Base-by-base conservation (phyloP, 2,797 vertebrate species). In the Xyrichtys novacula region DNA sequence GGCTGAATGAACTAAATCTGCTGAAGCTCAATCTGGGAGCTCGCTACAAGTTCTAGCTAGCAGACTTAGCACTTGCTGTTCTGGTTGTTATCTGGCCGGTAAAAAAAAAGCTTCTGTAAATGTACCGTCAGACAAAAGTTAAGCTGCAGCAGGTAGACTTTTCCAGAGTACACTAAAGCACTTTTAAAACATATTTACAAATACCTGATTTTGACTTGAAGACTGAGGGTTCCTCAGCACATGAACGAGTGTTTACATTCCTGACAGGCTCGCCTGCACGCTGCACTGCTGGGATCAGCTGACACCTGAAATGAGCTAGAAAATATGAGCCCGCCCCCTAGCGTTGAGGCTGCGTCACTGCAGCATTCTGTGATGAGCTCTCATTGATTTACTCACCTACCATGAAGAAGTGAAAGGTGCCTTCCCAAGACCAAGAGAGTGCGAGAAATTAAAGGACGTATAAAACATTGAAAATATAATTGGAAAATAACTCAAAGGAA, bases 221-320 rank as follows among this genome's bases (percentile, higher is more conserved):
- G 9, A 20, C 36, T 19, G 49, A 20, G 1, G 19, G 29, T 39
- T 57, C 26, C 56, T 15, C 22, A 6, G 23, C 9, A 43, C 39
- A 48, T 44, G 44, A 31, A 64, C 25, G 32, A 64, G 0, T 88
- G 86, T 91, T 92, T 88, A 88, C 83, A 80, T 80, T 40, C 16
- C 40, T 59, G 50, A 6, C 50, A 22, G 32, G 19, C 5, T 23
- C 10, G 19, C 3, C 14, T 2, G 3, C 39, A 65, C 20, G 40
- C 7, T 57, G 61, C 25, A 2, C 38, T 36, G 64, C 67, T 14
- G 59, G 23, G 70, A 52, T 63, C 85, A 79, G 62, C 65, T 75
- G 79, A 83, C 60, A 11, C 20, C 3, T 31, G 34, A 34, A 38
- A 23, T 23, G 15, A 1, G 5, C 31, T 0, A 25, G 38, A 22